Conservation (phyloP, 2,888 invertebrate species). For the Vannuccia rotundouncinata region DNA sequence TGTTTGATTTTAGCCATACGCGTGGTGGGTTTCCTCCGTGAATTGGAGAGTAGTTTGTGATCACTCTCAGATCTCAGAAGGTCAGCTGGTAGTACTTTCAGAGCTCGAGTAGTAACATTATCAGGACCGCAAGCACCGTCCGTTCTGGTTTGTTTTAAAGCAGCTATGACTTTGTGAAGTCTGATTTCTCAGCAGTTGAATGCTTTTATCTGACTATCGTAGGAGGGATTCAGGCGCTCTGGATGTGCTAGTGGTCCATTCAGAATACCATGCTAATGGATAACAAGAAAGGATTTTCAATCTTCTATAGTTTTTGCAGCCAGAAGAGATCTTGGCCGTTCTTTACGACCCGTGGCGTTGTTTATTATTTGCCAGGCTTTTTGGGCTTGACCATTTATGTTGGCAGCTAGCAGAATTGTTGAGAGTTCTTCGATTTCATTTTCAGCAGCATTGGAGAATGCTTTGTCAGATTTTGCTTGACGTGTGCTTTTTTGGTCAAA, state of each 20-base stretch:
- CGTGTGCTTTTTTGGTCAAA: too few relatives aligned
- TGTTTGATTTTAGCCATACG: not conserved
- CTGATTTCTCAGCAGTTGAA: constrained; percentile 1
- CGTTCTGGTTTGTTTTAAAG: not conserved
- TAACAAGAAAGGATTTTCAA: not conserved
- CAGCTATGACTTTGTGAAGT: not conserved
- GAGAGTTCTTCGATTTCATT: too few relatives aligned
- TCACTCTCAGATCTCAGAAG: not conserved
- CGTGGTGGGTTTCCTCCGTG: not conserved
- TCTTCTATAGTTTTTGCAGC: not conserved
- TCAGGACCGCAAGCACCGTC: constrained; percentile 8
- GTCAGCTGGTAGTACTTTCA: not conserved
- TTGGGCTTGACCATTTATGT: not conserved
- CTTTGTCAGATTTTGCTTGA: too few relatives aligned
- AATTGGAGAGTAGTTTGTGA: not conserved
- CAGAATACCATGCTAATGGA: not conserved
- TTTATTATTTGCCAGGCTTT: not conserved
- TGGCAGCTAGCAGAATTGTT: not conserved
- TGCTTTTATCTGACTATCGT: not conserved
- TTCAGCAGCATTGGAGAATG: too few relatives aligned
- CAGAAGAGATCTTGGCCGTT: not conserved
- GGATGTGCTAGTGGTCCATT: not conserved
- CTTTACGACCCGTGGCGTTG: not conserved
- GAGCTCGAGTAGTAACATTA: not conserved
- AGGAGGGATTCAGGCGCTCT: not conserved